Conservation (phyloP, 2,113 vertebrate species). For the Podarcis cretensis region DNA sequence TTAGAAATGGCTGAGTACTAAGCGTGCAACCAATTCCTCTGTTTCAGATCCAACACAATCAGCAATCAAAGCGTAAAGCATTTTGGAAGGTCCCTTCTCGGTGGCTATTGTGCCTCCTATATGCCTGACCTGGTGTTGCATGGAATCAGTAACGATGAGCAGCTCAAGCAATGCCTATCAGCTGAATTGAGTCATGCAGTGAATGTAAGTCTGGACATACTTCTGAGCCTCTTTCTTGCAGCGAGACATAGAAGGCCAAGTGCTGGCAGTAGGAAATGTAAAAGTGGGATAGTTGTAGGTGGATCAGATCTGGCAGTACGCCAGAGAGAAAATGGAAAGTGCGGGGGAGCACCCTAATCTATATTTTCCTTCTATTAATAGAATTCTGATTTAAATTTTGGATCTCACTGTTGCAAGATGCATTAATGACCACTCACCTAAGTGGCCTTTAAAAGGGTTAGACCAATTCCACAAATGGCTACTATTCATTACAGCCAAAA, state of each 20-base stretch:
- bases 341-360: not conserved
- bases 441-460: not conserved
- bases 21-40: constrained; percentile 28
- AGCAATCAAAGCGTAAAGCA: constrained; percentile 80
- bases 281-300: not conserved
- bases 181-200: constrained; percentile 83
- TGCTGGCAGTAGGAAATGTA: not conserved
- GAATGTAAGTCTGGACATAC: constrained; percentile 78
- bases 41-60: constrained; percentile 79
- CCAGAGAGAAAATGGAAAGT: not conserved
- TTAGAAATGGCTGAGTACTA: not conserved
- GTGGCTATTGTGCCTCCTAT: constrained; percentile 86
- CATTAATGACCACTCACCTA: not conserved
- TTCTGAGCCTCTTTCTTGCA: not conserved
- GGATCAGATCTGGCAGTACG: not conserved
- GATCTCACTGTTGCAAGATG: not conserved
- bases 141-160: constrained; percentile 81
- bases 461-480: not conserved
- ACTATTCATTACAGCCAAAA: not conserved
- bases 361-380: not conserved
- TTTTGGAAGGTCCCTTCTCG: constrained; percentile 86
- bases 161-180: constrained; percentile 81
- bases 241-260: not conserved
- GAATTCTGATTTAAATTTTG: not conserved
- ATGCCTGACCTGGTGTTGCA: constrained; percentile 88